Evolutionary conservation across 2,888 invertebrate genomes (phyloP).

Genomic region (Stomorhina lunata): DNA sequence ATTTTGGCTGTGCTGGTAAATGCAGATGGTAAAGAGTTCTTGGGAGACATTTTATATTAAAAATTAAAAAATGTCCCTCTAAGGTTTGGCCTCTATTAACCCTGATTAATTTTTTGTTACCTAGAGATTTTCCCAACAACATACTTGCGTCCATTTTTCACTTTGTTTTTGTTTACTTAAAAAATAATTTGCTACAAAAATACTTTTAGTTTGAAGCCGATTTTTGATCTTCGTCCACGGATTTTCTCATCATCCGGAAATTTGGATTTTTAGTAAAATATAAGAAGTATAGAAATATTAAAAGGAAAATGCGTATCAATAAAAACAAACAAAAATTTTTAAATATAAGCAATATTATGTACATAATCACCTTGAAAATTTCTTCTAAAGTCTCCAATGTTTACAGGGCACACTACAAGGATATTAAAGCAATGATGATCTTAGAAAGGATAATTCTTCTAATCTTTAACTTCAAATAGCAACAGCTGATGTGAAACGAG

Average conservation of each 20-base stretch:
- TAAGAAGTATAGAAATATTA: not conserved
- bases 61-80: no score
- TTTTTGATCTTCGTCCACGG: not conserved
- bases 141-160: not conserved
- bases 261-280: not conserved
- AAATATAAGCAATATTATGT: constrained; percentile 2
- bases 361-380: constrained; percentile 40
- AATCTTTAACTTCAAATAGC: no score
- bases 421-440: not conserved
- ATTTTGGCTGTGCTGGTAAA: no score
- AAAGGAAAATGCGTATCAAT: constrained; percentile 1
- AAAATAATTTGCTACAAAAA: constrained; percentile 11
- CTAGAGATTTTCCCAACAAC: not conserved
- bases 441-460: no score
- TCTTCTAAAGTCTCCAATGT: constrained; percentile 24
- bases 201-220: not conserved
- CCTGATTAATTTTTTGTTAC: not conserved
- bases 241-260: not conserved
- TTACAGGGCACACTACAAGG: not conserved
- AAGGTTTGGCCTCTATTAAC: not conserved
- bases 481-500: no score
- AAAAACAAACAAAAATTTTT: not conserved
- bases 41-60: no score
- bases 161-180: not conserved
- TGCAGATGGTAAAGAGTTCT: no score